Evolutionary conservation across 2,888 invertebrate species (phyloP).

Genomic region (Erebia aethiops): DNA sequence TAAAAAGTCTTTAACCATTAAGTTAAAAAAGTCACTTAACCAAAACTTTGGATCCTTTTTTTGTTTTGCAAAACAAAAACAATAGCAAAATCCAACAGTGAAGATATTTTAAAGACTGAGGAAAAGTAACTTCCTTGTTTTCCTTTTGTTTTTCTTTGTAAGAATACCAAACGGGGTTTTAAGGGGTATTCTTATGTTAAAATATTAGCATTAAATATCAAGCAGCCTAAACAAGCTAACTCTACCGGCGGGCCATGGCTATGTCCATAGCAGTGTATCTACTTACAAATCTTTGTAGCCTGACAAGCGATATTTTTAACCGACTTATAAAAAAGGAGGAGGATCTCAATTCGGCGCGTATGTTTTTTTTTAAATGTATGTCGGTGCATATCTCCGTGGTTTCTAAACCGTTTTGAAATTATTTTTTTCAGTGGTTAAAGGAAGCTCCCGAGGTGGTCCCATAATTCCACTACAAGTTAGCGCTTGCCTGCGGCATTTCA

Average conservation of each 20-base stretch:
- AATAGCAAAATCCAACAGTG: not conserved
- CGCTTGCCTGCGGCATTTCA: too few species aligned
- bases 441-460: too few species aligned
- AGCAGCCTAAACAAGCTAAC: not conserved
- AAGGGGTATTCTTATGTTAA: not conserved
- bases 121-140: slow-evolving; percentile 7
- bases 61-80: not conserved
- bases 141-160: not conserved
- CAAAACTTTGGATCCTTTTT: not conserved
- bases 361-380: too few species aligned
- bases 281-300: too few species aligned
- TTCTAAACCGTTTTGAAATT: too few species aligned
- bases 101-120: slow-evolving; percentile 5
- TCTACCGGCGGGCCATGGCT: not conserved
- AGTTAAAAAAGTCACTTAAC: not conserved
- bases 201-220: not conserved
- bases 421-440: too few species aligned
- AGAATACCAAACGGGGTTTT: slow-evolving; percentile 5
- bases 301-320: too few species aligned
- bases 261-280: too few species aligned
- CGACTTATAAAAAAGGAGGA: too few species aligned
- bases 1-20: not conserved
- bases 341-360: too few species aligned
- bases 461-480: too few species aligned
- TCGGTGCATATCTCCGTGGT: too few species aligned